Percentiles rank a stretch among this genome's conserved stretches.
These are phyloP conservation scores for Coenonympha glycerion DNA, from an alignment of 2,888 invertebrate species.

Conservation along the genomic window DNA sequence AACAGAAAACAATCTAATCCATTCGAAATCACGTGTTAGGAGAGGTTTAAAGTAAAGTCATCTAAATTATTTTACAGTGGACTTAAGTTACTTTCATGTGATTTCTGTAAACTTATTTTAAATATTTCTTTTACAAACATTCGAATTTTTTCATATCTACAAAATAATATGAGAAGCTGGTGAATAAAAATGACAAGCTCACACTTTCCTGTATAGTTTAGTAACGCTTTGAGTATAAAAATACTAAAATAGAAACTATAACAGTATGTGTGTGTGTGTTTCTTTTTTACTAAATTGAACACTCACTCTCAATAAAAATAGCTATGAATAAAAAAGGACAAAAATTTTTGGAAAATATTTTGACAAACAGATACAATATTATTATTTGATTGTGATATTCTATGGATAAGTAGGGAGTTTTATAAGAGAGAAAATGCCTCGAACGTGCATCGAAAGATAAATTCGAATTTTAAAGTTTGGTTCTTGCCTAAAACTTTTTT, in stretches of 20 bases:
- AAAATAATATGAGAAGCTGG: slow-evolving; percentile 48
- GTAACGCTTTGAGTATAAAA: slow-evolving; percentile 61
- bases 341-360: no score
- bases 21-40: no score
- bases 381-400: no score
- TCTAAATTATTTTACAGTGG: slow-evolving; percentile 23
- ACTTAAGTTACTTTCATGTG: slow-evolving; percentile 23
- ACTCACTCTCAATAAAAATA: no score
- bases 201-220: slow-evolving; percentile 69
- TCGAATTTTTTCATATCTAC: slow-evolving; percentile 30
- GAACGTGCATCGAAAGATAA: no score
- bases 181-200: slow-evolving; percentile 64
- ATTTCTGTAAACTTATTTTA: slow-evolving; percentile 1
- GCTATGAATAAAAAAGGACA: neutral
- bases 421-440: no score
- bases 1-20: no score
- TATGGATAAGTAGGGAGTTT: no score
- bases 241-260: slow-evolving; percentile 53
- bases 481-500: no score
- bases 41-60: slow-evolving; percentile 37
- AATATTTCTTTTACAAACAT: slow-evolving; percentile 10
- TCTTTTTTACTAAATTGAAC: neutral
- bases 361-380: no score
- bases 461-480: no score
- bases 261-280: slow-evolving; percentile 32